phyloP scores from a whole-genome alignment of 2,888 invertebrate species.

The Chorisops tibialis region DNA sequence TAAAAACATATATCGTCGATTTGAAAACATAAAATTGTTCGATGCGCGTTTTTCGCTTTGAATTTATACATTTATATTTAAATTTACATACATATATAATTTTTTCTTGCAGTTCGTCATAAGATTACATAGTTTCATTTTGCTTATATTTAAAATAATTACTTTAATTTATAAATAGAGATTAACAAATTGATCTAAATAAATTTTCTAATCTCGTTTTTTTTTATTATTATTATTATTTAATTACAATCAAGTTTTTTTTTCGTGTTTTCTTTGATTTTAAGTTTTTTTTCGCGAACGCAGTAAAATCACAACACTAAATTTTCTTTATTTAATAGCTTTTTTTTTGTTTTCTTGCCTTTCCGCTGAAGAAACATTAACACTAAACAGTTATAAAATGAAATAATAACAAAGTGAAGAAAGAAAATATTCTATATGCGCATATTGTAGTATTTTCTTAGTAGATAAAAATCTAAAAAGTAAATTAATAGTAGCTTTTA shows the following conservation, averaged over 20 bases:
- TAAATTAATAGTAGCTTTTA: conserved; percentile 18
- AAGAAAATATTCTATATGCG: conserved; percentile 2
- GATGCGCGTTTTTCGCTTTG: no score
- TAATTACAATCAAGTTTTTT: not conserved
- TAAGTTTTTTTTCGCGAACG: not conserved
- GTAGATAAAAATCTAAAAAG: conserved; percentile 15
- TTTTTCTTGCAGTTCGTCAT: not conserved
- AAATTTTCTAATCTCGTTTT: conserved; percentile 8
- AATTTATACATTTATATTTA: no score
- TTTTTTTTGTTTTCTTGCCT: no score
- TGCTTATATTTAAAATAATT: conserved; percentile 1
- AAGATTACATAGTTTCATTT: conserved; percentile 8
- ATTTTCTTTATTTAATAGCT: not conserved
- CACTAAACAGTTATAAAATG: no score
- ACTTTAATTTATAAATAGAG: not conserved
- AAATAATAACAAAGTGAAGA: not conserved
- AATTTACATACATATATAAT: no score
- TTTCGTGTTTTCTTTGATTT: no score
- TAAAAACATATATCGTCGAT: no score
- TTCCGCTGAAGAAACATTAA: no score
- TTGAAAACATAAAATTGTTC: no score
- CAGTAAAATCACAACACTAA: conserved; percentile 1
- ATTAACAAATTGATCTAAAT: conserved; percentile 10
- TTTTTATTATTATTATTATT: not conserved
- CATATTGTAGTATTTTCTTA: not conserved